These are phyloP conservation scores for Ceratoteleas bidentatus DNA, from an alignment of 1,140 invertebrate species.

Conservation along the genomic window DNA sequence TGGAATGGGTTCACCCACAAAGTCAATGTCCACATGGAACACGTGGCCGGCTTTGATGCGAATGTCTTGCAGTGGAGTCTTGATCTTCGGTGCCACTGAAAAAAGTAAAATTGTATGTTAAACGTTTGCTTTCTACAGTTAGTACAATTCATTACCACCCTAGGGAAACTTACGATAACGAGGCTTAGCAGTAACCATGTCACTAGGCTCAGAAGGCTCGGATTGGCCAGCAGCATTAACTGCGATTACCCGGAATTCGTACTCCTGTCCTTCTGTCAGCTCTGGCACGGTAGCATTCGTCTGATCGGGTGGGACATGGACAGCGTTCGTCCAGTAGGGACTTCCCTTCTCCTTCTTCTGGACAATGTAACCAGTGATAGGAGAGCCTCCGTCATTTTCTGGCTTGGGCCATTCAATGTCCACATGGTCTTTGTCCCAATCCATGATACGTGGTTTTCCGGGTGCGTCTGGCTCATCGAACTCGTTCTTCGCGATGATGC, in stretches of 20 bases:
- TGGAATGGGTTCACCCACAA: constrained; percentile 94
- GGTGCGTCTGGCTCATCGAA: constrained; percentile 97
- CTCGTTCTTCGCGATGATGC: constrained; percentile 97
- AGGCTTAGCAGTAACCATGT: constrained; percentile 91
- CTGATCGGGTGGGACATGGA: constrained; percentile 87
- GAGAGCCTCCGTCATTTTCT: constrained; percentile 92
- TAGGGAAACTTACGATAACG: constrained; percentile 83
- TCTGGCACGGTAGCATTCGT: constrained; percentile 92
- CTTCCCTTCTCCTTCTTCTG: constrained; percentile 99
- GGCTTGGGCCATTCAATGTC: constrained; percentile 93
- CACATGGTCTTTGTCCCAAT: constrained; percentile 97
- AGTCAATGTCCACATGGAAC: constrained; percentile 95
- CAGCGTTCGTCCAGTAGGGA: constrained; percentile 92
- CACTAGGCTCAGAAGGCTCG: constrained; percentile 94
- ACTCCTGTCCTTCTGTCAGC: constrained; percentile 97
- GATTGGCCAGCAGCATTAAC: constrained; percentile 96
- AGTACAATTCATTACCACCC: neutral
- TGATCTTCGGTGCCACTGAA: constrained; percentile 93
- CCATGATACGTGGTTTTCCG: constrained; percentile 92
- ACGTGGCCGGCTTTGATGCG: constrained; percentile 95
- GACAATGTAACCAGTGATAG: constrained; percentile 96
- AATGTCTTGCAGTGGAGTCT: constrained; percentile 92
- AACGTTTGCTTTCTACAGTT: neutral
- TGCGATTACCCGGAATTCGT: constrained; percentile 98
- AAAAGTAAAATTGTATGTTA: constrained; percentile 1